Base-by-base conservation (phyloP, 2,113 vertebrate genomes). In the Thermophis baileyi region DNA sequence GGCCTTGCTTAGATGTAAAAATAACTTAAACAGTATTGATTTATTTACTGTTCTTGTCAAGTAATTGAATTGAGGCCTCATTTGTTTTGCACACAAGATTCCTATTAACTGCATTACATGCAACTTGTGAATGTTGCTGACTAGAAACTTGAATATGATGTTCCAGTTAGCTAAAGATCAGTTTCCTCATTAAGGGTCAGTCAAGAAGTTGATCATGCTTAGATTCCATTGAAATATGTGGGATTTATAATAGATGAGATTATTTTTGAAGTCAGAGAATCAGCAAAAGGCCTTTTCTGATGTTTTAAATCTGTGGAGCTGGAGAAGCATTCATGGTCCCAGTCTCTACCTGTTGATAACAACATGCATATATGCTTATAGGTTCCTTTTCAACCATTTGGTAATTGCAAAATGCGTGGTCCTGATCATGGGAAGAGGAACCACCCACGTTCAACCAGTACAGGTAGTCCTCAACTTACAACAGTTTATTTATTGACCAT, bases 11-110 rank as follows among this genome's bases (percentile, higher is more conserved):
- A 87, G 54, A 63, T 1, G 16, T 35, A 89, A 87, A 60, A 91
- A 20, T 91, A 87, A 90, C 90, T 96, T 6, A 89, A 91, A 24
- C 53, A 94, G 60, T 44, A 92, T 91, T 63, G 44, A 91, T 92
- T 95, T 87, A 87, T 92, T 90, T 88, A 50, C 46, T 87, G 88
- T 50, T 89, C 22, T 93, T 81, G 44, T 50, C 89, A 54, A 55
- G 85, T 88, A 88, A 93, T 90, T 63, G 89, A 55, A 0, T 0
- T 91, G 51, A 93, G 51, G 14, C 8, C 81, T 90, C 35, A 69
- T 87, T 89, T 22, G 35, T 91, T 51, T 18, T 89, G 89, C 51
- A 89, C 91, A 53, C 55, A 74, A 86, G 30, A n/a, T 8, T 93
- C n/a, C 74, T 30, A 3, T 53, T 95, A 89, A 57, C 5, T 85